Base-by-base conservation (phyloP, 2,797 vertebrate genomes). In the Naso thynnoides region DNA sequence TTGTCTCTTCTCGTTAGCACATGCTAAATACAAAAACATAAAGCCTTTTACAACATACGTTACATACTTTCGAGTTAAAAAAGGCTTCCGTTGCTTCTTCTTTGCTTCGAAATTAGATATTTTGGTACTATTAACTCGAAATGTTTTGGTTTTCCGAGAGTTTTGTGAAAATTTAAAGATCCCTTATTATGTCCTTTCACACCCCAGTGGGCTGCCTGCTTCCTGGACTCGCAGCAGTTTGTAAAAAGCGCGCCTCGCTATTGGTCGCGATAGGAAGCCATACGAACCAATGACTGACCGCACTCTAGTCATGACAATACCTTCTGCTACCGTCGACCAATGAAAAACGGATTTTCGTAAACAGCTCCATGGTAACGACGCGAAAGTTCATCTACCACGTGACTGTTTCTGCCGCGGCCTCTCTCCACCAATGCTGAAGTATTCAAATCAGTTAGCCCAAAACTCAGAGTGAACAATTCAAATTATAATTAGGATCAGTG, bases 321-420 rank as follows among this genome's bases (percentile, higher is more conserved):
- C 2, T 15, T 65, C 1, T 41, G 60, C 93, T 6, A 0, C 6
- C 2, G 18, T 65, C 1, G 44, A 62, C 93, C 93, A 94, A 94
- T 93, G 48, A 88, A 45, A 26, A 19, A 57, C 50, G 5, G 63
- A n/a, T 1, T 69, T 83, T 44, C 19, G 65, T 56, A 94, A 94
- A 94, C 91, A 94, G 59, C 89, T 78, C 92, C 86, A 93, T 92
- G 90, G 87, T 49, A 91, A 93, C 90, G 89, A 84, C 77, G 70
- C 78, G 57, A 81, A 81, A 67, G 70, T 76, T 70, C 62, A 67
- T 85, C 59, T 41, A 80, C 39, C 86, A 91, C 72, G 82, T 91
- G 83, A 90, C 47, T 6, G 2, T 0, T 36, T 79, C 77, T 83
- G n/a, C 75, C 68, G 70, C 75, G 73, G 59, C 31, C 9, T 47